Evolutionary conservation across 2,113 vertebrate species (phyloP).

Genomic region (Elephas maximus): DNA sequence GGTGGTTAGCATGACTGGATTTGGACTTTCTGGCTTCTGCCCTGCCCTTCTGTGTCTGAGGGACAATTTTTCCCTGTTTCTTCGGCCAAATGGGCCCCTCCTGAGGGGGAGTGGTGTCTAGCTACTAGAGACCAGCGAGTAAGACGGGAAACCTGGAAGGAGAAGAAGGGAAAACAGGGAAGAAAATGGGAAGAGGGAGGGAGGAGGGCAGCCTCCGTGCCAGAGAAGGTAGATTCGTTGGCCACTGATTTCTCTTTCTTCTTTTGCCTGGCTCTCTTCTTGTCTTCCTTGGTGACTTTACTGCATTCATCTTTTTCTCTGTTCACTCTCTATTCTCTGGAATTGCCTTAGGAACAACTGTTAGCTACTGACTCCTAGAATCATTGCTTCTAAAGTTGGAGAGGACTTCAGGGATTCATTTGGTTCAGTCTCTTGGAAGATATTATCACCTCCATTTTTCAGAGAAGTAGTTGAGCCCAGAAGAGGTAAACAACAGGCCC

Average conservation of each 20-base stretch:
- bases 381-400: not conserved
- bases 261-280: not conserved
- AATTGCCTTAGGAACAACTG: not conserved
- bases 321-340: conserved; percentile 28
- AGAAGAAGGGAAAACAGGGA: not conserved
- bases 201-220: not conserved
- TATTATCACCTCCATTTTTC: not conserved
- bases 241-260: not conserved
- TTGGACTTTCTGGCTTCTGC: not conserved
- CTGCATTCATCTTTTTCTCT: not conserved
- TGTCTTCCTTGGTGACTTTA: not conserved
- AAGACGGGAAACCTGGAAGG: not conserved
- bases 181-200: not conserved
- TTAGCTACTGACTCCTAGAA: conserved; percentile 46
- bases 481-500: not conserved
- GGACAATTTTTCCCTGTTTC: not conserved
- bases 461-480: not conserved
- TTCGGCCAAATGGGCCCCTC: not conserved
- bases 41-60: not conserved
- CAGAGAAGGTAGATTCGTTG: not conserved
- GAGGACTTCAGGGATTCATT: not conserved
- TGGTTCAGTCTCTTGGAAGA: not conserved
- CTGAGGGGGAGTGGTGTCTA: not conserved
- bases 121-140: not conserved
- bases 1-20: not conserved